Evolutionary conservation across 1,140 invertebrate species (phyloP), one percentile per base, ranked within the genome.

Genomic region (Pachyrhynchus sulphureomaculatus): DNA sequence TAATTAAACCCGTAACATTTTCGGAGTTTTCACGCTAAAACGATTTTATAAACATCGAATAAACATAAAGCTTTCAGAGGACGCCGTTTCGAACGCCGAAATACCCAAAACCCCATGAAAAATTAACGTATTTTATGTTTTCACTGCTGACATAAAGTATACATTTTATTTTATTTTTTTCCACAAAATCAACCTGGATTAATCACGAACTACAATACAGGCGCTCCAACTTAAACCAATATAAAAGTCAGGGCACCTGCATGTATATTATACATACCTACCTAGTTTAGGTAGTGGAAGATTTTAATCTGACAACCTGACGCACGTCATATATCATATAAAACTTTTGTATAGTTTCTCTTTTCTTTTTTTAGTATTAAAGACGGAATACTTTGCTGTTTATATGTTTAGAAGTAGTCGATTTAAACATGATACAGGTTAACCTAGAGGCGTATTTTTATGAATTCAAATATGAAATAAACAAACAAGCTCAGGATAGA

Each of bases 291-390:
- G n/a, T 47, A n/a, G 44, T 47, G 33, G 17, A 13, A 52, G 57
- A 60, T 60, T 49, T 49, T 60, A 60, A 60, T 64, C 48, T 51
- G 44, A 47, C 44, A 47, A 47, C 44, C 61, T 63, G 61, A 63
- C 61, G 44, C 47, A 63, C 55, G 61, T 63, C 61, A 39, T 63
- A 63, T 63, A 63, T 63, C 61, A 55, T 56, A 34, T 56, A 47
- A n/a, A 36, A 33, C 53, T 48, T 62, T 63, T 55, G 33, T 51
- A n/a, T n/a, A 34, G 34, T 47, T 47, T 47, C 4, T 4, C 9
- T 47, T 24, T 47, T 47, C 21, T 47, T 47, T 23, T 47, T 6
- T 24, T 26, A 26, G 2, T 18, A 15, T 2, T 2, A 17, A 9
- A 21, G 39, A 18, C 18, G 6, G 8, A 42, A 42, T n/a, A n/a